Base-by-base conservation (phyloP, 1,140 invertebrate genomes). In the Drosophila nigromelanica region DNA sequence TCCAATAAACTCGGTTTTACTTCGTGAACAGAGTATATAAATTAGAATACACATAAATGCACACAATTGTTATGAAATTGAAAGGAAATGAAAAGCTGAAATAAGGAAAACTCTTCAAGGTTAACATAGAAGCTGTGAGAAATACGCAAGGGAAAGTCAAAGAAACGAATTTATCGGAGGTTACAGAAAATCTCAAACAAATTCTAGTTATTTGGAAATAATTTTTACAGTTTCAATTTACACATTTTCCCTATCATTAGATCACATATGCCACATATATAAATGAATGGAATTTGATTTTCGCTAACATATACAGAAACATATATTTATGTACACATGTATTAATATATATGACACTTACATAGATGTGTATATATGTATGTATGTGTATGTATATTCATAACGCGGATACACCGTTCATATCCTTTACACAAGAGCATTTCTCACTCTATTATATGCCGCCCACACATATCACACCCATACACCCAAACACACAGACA, bases 341-440 rank as follows among this genome's bases (percentile, higher is more conserved):
- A 61, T 42, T 50, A 12, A 2, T 39, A 73, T 64, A 56, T 35
- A 35, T 47, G 1, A 42, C 12, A 71, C 33, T 35, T 55, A 62
- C 48, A 27, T 61, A 18, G 35, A 59, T 54, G 54, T 68, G 37
- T 66, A 78, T 62, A 48, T 71, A 83, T 85, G 73, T 76, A 67
- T 66, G 69, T 51, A 73, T 76, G 64, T 30, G 70, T 69, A 66
- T 66, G 47, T 74, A 74, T 89, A 89, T 89, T 89, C 83, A 89
- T 89, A 89, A 89, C 78, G 87, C 82, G 86, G 73, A 89, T 76
- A 87, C 54, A 71, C 76, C 71, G 71, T 79, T 69, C 76, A 83
- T 89, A 89, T 89, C 83, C 82, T 78, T 56, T 67, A 79, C 79
- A 89, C 76, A 70, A 62, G 68, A 76, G 60, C 68, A 83, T 68